phyloP scores from a whole-genome alignment of 92 coral and sea anemone genomes.

The Parazoanthus atlanticus region DNA sequence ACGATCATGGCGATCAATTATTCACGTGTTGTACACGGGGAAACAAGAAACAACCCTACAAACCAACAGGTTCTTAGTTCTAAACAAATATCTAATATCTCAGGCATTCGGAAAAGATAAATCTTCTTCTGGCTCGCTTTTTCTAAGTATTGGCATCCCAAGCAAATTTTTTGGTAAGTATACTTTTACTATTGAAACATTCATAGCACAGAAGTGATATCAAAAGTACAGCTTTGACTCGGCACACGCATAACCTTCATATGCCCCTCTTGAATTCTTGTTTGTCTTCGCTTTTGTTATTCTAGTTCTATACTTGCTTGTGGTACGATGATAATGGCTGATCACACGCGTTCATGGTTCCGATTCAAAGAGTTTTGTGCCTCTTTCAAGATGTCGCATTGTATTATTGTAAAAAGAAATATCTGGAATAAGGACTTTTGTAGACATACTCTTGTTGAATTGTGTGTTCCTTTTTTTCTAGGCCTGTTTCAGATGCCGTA shows the following conservation, averaged over 20 bases:
- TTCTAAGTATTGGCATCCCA: neutral
- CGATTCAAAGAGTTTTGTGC: neutral
- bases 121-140: constrained; percentile 13
- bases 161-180: constrained; percentile 12
- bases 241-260: neutral
- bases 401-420: too few relatives aligned
- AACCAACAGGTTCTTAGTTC: neutral
- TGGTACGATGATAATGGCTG: neutral
- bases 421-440: too few relatives aligned
- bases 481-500: too few relatives aligned
- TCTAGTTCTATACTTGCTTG: neutral
- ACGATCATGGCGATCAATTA: neutral
- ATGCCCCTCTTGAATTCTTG: neutral
- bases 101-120: constrained; percentile 10
- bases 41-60: constrained; percentile 6
- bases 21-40: constrained; percentile 8
- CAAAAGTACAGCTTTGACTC: neutral
- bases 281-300: neutral
- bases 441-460: neutral
- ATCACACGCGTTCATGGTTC: neutral
- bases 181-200: neutral
- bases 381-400: neutral
- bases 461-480: neutral
- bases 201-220: neutral
- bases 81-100: constrained; percentile 16